These are phyloP conservation scores for Romanogobio albipinnatus DNA, from an alignment of 2,113 vertebrate genomes.

Conservation along the genomic window DNA sequence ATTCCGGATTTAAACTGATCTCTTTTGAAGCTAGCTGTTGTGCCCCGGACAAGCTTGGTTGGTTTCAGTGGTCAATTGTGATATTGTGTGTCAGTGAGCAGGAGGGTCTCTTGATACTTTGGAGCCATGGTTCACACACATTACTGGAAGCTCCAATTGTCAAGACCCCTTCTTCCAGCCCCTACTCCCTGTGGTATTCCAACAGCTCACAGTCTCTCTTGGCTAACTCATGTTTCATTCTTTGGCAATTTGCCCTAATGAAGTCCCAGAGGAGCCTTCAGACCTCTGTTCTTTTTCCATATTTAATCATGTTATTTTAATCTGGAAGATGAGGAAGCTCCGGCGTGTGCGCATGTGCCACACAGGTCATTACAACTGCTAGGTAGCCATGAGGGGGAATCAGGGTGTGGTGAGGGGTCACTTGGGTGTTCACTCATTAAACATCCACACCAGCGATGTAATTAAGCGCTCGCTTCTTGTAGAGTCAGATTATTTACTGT, in stretches of 20 bases:
- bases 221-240: constrained; percentile 98
- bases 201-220: constrained; percentile 89
- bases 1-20: background rate
- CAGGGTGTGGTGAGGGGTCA: constrained; percentile 60
- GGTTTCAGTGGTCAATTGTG: constrained; percentile 89
- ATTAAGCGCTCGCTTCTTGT: constrained; percentile 49
- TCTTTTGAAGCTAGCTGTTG: constrained; percentile 58
- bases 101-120: constrained; percentile 81
- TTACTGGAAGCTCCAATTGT: constrained; percentile 84
- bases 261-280: constrained; percentile 96
- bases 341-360: constrained; percentile 64
- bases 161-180: constrained; percentile 67
- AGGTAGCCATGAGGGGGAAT: constrained; percentile 70
- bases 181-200: constrained; percentile 84
- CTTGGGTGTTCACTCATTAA: constrained; percentile 54
- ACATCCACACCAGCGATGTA: constrained; percentile 44
- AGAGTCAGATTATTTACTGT: constrained; percentile 43
- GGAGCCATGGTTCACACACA: constrained; percentile 87
- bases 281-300: constrained; percentile 90
- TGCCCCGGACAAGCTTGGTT: constrained; percentile 75
- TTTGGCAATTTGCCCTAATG: constrained; percentile 99
- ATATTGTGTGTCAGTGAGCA: constrained; percentile 91
- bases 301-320: constrained; percentile 95
- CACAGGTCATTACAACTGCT: constrained; percentile 77
- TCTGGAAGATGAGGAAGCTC: constrained; percentile 83